Evolutionary conservation across 2,113 vertebrate genomes (phyloP), one percentile per base, ranked within the genome.

Genomic region (Mobula hypostoma): DNA sequence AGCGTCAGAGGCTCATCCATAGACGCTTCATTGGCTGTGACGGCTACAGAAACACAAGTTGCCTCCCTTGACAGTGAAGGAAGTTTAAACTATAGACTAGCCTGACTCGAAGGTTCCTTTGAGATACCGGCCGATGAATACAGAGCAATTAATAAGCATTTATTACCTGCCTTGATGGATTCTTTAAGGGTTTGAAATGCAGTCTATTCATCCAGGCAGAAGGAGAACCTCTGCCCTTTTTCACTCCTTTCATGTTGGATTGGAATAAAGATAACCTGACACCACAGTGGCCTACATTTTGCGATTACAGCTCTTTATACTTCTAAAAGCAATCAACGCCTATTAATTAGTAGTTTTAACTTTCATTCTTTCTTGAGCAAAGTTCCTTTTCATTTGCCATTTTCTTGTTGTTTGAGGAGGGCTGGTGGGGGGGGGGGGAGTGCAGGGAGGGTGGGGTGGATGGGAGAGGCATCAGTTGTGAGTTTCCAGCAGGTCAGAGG

Each of bases 341-440:
- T 66, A 32, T 88, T 88, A 88, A 88, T 88, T 66, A 88, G 29
- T 7, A 29, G 85, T 88, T 88, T 88, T 32, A 88, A 29, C 14
- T 88, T 66, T 32, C 58, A 17, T 66, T 27, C 85, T 63, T 66
- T 66, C 61, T 63, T 12, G 12, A 63, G 72, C 72, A n/a, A 15
- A 61, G 56, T 5, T 14, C 58, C 85, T 66, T 88, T 88, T 66
- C 27, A 88, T 63, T 66, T 32, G 85, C 61, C 85, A 88, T 66
- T 88, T 88, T 58, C 29, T 88, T 66, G 61, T 88, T 88, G 58
- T 66, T 66, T 88, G 58, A 66, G 40, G 82, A 58, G 21, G 1
- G 12, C 9, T 1, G 79, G 78, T 8, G 78, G 32, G 2, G 78
- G 14, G 27, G 2, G 8, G 11, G 21, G 48, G 2, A 14, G 12